Percentiles rank a stretch among this genome's conserved stretches.
Evolutionary conservation across 2,797 vertebrate species (phyloP).

Genomic region (Anguilla obscura): DNA sequence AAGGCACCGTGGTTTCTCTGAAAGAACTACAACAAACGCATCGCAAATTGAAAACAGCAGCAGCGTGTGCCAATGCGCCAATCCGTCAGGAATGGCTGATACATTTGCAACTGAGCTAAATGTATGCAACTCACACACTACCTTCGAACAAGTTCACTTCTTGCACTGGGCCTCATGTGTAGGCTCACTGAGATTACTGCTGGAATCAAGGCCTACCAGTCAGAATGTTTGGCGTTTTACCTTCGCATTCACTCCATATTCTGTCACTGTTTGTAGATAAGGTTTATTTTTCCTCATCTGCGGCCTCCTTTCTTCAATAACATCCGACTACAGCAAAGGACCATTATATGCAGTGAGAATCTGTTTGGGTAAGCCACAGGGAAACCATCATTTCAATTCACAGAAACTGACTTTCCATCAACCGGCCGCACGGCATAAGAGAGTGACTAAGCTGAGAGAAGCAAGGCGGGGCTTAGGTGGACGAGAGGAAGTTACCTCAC

Average conservation of each 20-base stretch:
- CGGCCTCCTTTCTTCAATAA: slow-evolving; percentile 57
- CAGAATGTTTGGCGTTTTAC: background rate
- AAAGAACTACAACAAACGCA: background rate
- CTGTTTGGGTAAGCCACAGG: slow-evolving; percentile 66
- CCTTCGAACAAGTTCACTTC: background rate
- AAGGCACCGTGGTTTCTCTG: background rate
- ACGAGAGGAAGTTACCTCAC: background rate
- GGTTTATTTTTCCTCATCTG: slow-evolving; percentile 54
- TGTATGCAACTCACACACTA: background rate
- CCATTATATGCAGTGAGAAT: slow-evolving; percentile 65
- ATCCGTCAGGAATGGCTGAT: background rate
- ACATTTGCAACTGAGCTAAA: background rate
- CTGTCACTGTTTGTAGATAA: background rate
- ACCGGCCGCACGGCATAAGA: background rate
- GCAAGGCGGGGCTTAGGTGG: background rate
- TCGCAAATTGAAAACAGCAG: background rate
- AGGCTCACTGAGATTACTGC: background rate
- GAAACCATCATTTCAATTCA: slow-evolving; percentile 66
- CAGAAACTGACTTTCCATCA: slow-evolving; percentile 49
- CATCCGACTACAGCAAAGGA: slow-evolving; percentile 63
- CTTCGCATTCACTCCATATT: background rate
- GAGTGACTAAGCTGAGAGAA: background rate
- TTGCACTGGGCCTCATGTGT: background rate
- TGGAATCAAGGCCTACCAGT: too few relatives aligned
- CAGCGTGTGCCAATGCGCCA: background rate